Conservation (phyloP, 1,140 invertebrate species). For the Oedothorax gibbosus region DNA sequence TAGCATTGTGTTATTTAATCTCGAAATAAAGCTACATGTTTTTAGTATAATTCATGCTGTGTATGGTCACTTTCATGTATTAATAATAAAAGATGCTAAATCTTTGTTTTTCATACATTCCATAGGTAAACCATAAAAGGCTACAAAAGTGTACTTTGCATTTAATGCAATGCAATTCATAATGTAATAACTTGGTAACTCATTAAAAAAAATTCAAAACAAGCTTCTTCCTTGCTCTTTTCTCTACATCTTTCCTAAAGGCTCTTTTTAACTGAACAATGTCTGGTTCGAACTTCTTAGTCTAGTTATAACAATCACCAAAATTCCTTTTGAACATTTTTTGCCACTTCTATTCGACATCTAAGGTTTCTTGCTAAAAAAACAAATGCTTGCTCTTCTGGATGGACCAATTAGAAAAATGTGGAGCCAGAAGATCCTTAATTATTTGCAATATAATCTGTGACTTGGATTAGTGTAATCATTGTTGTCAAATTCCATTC, state of each 20-base stretch:
- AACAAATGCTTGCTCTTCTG: not conserved
- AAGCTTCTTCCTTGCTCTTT: slow-evolving; percentile 27
- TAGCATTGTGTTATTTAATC: slow-evolving; percentile 31
- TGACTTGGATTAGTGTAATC: too few relatives aligned
- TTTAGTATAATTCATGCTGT: slow-evolving; percentile 54
- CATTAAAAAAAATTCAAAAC: slow-evolving; percentile 45
- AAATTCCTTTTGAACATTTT: not conserved
- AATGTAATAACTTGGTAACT: slow-evolving; percentile 46
- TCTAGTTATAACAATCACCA: not conserved
- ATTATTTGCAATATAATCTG: too few relatives aligned
- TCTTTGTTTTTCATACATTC: slow-evolving; percentile 51
- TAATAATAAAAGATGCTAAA: slow-evolving; percentile 39
- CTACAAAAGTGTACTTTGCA: slow-evolving; percentile 48
- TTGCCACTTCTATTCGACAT: not conserved
- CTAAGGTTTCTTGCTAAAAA: not conserved
- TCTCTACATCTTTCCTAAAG: not conserved
- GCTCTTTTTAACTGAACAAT: not conserved
- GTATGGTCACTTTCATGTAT: slow-evolving; percentile 43
- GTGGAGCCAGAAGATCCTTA: too few relatives aligned
- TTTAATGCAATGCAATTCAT: slow-evolving; percentile 49
- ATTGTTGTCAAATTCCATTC: too few relatives aligned
- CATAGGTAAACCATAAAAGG: slow-evolving; percentile 44
- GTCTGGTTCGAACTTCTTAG: slow-evolving; percentile 1
- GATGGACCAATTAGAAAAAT: too few relatives aligned
- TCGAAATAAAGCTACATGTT: slow-evolving; percentile 39